phyloP scores from a whole-genome alignment of 35 echinoderm and acorn worm genomes.

The Acanthaster planci region DNA sequence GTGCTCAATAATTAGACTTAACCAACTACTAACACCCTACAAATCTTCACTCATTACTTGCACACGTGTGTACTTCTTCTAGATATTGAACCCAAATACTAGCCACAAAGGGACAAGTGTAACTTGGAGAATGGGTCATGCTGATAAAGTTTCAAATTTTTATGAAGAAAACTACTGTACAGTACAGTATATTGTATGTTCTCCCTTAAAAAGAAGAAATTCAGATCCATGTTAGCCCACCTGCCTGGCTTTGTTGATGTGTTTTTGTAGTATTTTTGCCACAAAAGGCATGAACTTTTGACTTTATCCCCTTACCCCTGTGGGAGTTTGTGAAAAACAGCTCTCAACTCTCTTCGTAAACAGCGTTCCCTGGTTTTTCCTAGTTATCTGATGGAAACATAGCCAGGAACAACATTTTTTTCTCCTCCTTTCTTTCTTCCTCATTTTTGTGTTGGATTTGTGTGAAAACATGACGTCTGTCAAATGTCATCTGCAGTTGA shows the following conservation, averaged over 20 bases:
- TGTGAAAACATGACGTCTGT: not conserved
- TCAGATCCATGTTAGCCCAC: not conserved
- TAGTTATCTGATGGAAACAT: not conserved
- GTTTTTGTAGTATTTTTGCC: not conserved
- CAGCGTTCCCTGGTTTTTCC: not conserved
- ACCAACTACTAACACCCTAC: too few relatives aligned
- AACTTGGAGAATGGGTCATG: too few relatives aligned
- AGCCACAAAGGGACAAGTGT: too few relatives aligned
- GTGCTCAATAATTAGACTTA: too few relatives aligned
- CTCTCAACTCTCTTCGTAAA: not conserved
- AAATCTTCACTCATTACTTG: too few relatives aligned
- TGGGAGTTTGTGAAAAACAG: not conserved
- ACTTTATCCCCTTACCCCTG: not conserved
- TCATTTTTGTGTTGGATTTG: not conserved
- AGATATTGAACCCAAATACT: too few relatives aligned
- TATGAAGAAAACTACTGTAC: too few relatives aligned
- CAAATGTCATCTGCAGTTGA: not conserved
- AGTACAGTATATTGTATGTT: not conserved
- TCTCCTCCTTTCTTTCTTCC: not conserved
- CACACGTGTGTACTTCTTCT: too few relatives aligned
- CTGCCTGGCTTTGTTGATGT: not conserved
- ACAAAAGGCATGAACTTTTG: constrained; percentile 20
- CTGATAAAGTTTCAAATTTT: too few relatives aligned
- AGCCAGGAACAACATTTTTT: not conserved
- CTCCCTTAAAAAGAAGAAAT: not conserved